A percentile compares a stretch with the other conserved stretches of the same genome.
These are phyloP conservation scores for Setipinna tenuifilis DNA, from an alignment of 2,797 vertebrate genomes.

Conservation along the genomic window DNA sequence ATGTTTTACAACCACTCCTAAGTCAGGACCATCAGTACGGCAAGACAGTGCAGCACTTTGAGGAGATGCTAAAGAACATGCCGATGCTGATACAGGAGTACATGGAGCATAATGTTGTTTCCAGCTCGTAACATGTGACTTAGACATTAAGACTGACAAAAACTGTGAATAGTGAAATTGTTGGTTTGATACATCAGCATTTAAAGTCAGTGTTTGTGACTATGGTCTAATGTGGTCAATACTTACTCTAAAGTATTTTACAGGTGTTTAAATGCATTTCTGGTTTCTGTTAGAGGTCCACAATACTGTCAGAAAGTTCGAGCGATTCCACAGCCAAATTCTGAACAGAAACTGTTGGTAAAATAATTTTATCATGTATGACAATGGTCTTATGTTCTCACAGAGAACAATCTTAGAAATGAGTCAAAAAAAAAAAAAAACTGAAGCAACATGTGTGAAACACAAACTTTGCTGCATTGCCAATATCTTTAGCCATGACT, in stretches of 20 bases:
- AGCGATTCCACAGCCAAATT: too few relatives aligned
- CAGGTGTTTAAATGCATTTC: not conserved
- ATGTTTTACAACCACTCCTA: slow-evolving; percentile 87
- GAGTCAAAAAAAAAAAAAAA: too few relatives aligned
- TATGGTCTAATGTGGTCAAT: not conserved
- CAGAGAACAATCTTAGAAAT: too few relatives aligned
- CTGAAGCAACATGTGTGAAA: too few relatives aligned
- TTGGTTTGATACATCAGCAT: not conserved
- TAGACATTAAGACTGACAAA: not conserved
- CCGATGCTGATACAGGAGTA: slow-evolving; percentile 84
- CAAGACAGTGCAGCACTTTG: slow-evolving; percentile 78
- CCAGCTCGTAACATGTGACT: not conserved
- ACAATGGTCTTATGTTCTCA: too few relatives aligned
- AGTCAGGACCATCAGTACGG: slow-evolving; percentile 74
- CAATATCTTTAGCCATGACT: too few relatives aligned
- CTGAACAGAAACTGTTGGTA: too few relatives aligned
- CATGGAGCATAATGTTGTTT: not conserved
- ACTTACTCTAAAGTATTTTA: not conserved
- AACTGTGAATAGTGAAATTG: not conserved
- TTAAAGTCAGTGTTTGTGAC: not conserved
- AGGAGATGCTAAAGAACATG: slow-evolving; percentile 86
- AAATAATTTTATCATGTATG: too few relatives aligned
- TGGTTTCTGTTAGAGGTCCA: too few relatives aligned
- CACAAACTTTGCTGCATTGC: too few relatives aligned
- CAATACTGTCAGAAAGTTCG: too few relatives aligned